Base-by-base conservation (phyloP, 2,113 vertebrate species). In the Plotosus lineatus region DNA sequence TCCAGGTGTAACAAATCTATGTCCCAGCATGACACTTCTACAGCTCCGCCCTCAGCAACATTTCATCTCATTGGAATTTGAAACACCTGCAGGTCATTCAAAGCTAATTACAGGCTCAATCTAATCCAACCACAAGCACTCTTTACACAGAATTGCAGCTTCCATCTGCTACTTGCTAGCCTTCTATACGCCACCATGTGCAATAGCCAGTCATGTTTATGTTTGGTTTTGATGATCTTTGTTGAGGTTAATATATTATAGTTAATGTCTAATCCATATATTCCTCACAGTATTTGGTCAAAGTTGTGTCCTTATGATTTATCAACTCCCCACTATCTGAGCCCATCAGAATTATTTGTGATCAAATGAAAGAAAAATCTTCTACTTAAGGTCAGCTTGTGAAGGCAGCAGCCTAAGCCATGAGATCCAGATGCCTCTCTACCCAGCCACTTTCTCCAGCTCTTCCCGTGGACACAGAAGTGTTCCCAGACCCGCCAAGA, bases 41-140 rank as follows among this genome's bases (percentile, higher is more conserved):
- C 68, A 72, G 44, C 26, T 72, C 68, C 17, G 3, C 26, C 68
- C 44, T 72, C 68, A 1, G 44, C 26, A 72, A 10, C 68, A 5
- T 21, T 50, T 50, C 8, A 2, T 50, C 44, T 50, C 3, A 1
- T 3, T 3, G 1, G 42, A 72, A 68, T 68, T 44, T 40, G 14
- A 68, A 72, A 72, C 68, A 72, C 68, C 68, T 72, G 68, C 68
- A 72, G 44, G 12, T 48, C 26, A 72, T 72, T 50, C 26, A 12
- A 15, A 50, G 68, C 68, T 72, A 72, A 72, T 72, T 72, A 72
- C 44, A 2, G 68, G 31, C 68, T 72, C 68, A 50, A 33, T 50
- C 14, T 68, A 68, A 68, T 68, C 11, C 38, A 42, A 68, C 40
- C 23, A 26, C 40, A 68, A 68, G 26, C 65, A 68, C 40, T 68